A percentile compares a stretch with the other conserved stretches of the same genome.
Conservation (phyloP, 2,113 vertebrate genomes). For the Apteryx mantelli region DNA sequence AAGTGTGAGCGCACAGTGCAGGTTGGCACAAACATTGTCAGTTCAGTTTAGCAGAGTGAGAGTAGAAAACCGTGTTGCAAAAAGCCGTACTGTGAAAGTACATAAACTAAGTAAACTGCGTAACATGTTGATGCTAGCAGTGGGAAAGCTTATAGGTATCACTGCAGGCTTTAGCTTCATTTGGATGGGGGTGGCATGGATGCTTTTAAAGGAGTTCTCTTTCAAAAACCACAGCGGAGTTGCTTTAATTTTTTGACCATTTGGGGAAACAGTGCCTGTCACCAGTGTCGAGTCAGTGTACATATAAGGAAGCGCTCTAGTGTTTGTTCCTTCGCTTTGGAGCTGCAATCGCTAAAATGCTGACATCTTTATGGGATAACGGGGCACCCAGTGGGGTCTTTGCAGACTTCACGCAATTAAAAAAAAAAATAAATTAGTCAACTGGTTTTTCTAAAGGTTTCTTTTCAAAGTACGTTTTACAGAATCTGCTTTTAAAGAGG, state of each 20-base stretch:
- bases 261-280: conserved; percentile 66
- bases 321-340: conserved; percentile 4
- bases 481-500: conserved; percentile 19
- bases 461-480: not conserved
- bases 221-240: conserved; percentile 28
- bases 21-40: not conserved
- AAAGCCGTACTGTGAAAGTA: not conserved
- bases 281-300: not conserved
- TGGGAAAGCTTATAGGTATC: not conserved
- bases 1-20: not conserved
- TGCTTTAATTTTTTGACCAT: conserved; percentile 72
- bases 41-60: not conserved
- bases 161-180: not conserved
- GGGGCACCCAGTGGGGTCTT: not conserved
- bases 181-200: not conserved
- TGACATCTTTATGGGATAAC: conserved; percentile 46
- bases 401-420: not conserved
- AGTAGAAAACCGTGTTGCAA: not conserved
- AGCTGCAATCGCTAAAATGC: not conserved
- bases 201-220: conserved; percentile 1
- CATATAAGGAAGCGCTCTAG: conserved; percentile 62
- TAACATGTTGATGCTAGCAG: not conserved
- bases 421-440: not conserved
- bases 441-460: not conserved
- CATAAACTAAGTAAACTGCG: not conserved